Base-by-base conservation (phyloP, 1,140 invertebrate species). In the Euwallacea similis region DNA sequence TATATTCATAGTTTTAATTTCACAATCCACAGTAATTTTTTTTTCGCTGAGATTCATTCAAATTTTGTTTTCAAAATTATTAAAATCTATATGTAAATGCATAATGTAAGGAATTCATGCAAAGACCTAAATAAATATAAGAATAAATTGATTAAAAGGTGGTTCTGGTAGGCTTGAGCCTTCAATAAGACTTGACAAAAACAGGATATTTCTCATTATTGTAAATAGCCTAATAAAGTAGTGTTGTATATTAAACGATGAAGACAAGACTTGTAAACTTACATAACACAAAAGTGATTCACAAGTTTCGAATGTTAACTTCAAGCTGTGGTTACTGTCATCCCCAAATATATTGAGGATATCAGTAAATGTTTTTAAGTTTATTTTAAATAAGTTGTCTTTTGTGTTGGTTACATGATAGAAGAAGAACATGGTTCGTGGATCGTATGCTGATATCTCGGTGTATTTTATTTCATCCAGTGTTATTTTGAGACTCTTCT, bases 401-500 rank as follows among this genome's bases (percentile, higher is more conserved):
- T 85, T 81, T 75, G 82, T 81, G 10, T 82, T 81, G 55, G 84
- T 81, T 2, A 90, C 80, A 69, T 84, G 77, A 72, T 88, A 91
- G 73, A 89, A 87, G 53, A 91, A 86, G 79, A 97, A 98, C 69
- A 95, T 87, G 58, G 88, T 86, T 7, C 87, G 82, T n/a, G 94
- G 91, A 59, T 97, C 88, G 77, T 96, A 98, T n/a, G 93, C 90
- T 74, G 90, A 94, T 2, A 92, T 94, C 83, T 97, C 95, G 54
- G 96, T 89, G 85, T 92, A 94, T 83, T 94, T 95, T 7, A 91
- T 87, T 82, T 96, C 93, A 82, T 97, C 95, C 0, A 96, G 91
- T 0, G 94, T 96, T 7, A 97, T 83, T 84, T 96, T 97, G n/a
- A 98, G 79, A 3, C 95, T 94, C 90, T 44, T 90, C 85, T 72